phyloP scores from a whole-genome alignment of 2,888 invertebrate species.

The Andricus curvator region DNA sequence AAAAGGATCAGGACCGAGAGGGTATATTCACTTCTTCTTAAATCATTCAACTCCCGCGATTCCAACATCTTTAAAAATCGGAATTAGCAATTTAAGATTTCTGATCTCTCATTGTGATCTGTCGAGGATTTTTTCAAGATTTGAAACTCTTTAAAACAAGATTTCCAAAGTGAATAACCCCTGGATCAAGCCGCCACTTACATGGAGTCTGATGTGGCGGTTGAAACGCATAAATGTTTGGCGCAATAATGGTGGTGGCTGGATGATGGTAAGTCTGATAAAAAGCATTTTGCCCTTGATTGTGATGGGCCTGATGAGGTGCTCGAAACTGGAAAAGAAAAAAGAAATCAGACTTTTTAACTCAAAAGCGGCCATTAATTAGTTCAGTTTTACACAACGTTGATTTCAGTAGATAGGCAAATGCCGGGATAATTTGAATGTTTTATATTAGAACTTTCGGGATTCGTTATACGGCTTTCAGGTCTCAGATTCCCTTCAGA shows the following conservation, averaged over 20 bases:
- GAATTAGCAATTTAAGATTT: no score
- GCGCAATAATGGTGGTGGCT: conserved; percentile 57
- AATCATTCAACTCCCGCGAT: no score
- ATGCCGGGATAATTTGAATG: background rate
- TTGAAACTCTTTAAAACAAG: no score
- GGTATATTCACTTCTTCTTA: no score
- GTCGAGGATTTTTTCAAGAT: no score
- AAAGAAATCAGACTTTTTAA: background rate
- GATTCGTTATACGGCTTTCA: no score
- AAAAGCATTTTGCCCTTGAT: conserved; percentile 68
- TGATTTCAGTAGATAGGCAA: background rate
- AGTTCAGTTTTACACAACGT: background rate
- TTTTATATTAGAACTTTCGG: no score
- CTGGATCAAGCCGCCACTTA: conserved; percentile 56
- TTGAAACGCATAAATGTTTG: conserved; percentile 65
- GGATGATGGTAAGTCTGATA: conserved; percentile 59
- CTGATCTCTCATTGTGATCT: no score
- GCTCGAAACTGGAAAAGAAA: conserved; percentile 64
- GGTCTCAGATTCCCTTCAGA: no score
- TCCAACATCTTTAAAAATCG: no score
- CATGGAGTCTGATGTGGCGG: conserved; percentile 63
- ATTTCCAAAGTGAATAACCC: no score
- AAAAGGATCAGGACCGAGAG: background rate
- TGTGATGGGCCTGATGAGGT: conserved; percentile 69
- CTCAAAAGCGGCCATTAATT: background rate